Evolutionary conservation across 2,888 invertebrate species (phyloP).

Genomic region (Camponotus fellah): DNA sequence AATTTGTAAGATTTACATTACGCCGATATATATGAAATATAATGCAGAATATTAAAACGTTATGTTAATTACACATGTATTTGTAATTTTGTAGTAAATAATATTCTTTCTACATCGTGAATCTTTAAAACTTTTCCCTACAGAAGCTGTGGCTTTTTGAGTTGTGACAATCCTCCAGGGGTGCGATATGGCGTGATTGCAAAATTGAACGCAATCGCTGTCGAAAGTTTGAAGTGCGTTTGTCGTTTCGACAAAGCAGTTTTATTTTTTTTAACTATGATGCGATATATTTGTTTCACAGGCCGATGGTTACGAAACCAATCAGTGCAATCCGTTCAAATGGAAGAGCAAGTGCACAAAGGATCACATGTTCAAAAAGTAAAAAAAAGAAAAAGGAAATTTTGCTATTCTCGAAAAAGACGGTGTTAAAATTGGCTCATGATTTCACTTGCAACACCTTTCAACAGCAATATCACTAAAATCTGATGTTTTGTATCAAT

Average conservation of each 20-base stretch:
- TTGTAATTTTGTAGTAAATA: neutral
- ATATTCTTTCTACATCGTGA: neutral
- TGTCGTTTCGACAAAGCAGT: constrained; percentile 63
- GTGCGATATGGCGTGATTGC: constrained; percentile 37
- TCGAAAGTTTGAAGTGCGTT: constrained; percentile 45
- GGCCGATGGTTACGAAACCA: constrained; percentile 76
- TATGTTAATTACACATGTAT: neutral
- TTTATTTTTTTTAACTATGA: constrained; percentile 65
- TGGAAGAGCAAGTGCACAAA: constrained; percentile 75
- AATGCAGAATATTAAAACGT: neutral
- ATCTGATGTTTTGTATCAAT: neutral
- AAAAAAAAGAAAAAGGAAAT: constrained; percentile 69
- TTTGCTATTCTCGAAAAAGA: constrained; percentile 60
- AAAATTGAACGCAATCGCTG: constrained; percentile 30
- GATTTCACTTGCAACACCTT: constrained; percentile 41
- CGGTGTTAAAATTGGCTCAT: constrained; percentile 38
- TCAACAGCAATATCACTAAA: neutral
- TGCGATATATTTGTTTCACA: constrained; percentile 78
- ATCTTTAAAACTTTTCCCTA: neutral
- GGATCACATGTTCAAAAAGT: constrained; percentile 63
- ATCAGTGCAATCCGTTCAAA: constrained; percentile 76
- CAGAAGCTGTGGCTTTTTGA: neutral
- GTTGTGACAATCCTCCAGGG: neutral
- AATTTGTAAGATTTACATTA: constrained; percentile 10
- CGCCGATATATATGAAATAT: neutral